Evolutionary conservation across 2,888 invertebrate species (phyloP).

Genomic region (Caenorhabditis sinica): DNA sequence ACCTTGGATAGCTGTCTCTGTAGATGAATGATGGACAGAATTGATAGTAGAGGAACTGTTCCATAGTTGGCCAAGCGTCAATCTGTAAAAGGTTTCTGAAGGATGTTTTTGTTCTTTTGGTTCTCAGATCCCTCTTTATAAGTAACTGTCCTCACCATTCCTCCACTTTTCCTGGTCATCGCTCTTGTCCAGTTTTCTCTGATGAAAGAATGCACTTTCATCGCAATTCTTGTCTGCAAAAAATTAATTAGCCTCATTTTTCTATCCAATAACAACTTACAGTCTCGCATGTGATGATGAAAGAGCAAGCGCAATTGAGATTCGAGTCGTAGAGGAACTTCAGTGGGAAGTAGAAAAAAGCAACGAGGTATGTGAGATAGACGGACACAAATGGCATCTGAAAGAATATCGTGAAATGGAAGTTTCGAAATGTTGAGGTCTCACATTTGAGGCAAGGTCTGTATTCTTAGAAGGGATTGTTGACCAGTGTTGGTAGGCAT

Average conservation of each 20-base stretch:
- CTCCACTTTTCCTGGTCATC: slow-evolving; percentile 70
- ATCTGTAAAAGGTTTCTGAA: slow-evolving; percentile 40
- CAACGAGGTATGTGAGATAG: slow-evolving; percentile 76
- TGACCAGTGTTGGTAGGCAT: slow-evolving; percentile 77
- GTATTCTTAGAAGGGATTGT: slow-evolving; percentile 72
- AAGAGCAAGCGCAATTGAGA: slow-evolving; percentile 82
- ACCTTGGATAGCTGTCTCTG: slow-evolving; percentile 80
- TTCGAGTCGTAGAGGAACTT: slow-evolving; percentile 78
- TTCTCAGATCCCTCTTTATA: not conserved
- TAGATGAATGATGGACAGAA: slow-evolving; percentile 83
- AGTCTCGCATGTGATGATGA: slow-evolving; percentile 83
- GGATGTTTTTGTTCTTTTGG: not conserved
- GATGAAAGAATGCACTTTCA: slow-evolving; percentile 83
- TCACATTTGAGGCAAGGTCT: slow-evolving; percentile 41
- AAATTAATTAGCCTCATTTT: slow-evolving; percentile 16
- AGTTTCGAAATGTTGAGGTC: not conserved
- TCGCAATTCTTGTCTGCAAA: slow-evolving; percentile 81
- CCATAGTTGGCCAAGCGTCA: slow-evolving; percentile 74
- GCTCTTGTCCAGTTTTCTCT: slow-evolving; percentile 78
- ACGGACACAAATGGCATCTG: slow-evolving; percentile 67
- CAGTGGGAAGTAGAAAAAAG: slow-evolving; percentile 80
- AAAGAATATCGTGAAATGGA: slow-evolving; percentile 17
- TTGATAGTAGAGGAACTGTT: slow-evolving; percentile 80
- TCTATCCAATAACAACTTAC: slow-evolving; percentile 67
- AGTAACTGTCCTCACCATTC: slow-evolving; percentile 29